Conservation (phyloP, 2,888 invertebrate species). For the Phyllotreta striolata region DNA sequence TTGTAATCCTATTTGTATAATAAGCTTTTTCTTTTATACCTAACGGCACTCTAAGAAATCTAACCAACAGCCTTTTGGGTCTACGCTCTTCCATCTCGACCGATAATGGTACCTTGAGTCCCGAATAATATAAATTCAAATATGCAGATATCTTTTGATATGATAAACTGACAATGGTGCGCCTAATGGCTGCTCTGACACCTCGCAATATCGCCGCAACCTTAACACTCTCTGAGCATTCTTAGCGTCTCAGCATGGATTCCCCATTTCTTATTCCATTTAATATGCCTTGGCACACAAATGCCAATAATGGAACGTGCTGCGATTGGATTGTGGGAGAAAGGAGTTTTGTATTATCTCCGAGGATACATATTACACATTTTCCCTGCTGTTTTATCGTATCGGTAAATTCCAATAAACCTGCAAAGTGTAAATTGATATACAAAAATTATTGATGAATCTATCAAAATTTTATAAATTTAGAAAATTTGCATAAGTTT, state of each 20-base stretch:
- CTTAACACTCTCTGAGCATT: conserved; percentile 19
- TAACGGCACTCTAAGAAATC: conserved; percentile 11
- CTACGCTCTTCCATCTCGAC: neutral
- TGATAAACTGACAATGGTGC: conserved; percentile 28
- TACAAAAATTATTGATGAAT: no score
- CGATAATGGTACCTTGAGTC: conserved; percentile 12
- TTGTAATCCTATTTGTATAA: no score
- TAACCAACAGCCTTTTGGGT: neutral
- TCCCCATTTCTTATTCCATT: conserved; percentile 31
- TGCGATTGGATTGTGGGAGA: conserved; percentile 16
- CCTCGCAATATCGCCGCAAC: conserved; percentile 23
- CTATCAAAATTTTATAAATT: no score
- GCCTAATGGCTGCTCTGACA: conserved; percentile 32
- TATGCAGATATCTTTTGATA: conserved; percentile 26
- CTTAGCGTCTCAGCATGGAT: conserved; percentile 28
- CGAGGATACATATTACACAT: no score
- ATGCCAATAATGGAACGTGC: conserved; percentile 33
- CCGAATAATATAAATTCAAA: conserved; percentile 16
- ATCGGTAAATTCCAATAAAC: no score
- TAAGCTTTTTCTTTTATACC: no score
- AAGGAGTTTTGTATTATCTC: no score
- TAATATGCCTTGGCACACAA: conserved; percentile 25
- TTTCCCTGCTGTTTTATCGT: no score
- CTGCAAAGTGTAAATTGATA: no score
- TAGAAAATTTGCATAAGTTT: no score